These are phyloP conservation scores for Nycticebus coucang DNA, from an alignment of 2,113 vertebrate species.

Conservation along the genomic window DNA sequence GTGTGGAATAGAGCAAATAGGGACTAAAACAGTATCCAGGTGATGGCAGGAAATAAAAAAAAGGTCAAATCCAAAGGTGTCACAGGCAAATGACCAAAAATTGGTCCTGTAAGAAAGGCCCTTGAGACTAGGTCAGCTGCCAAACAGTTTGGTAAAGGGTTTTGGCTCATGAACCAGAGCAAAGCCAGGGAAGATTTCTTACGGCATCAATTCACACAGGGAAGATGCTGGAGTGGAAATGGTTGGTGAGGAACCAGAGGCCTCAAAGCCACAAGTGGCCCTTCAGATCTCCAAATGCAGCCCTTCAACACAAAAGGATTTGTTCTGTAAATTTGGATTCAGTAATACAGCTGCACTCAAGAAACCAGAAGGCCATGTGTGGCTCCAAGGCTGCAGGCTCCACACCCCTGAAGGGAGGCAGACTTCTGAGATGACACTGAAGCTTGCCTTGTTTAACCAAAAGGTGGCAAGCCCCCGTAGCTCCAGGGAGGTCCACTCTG, in stretches of 20 bases:
- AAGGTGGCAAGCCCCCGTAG: background rate
- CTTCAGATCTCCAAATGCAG: too few relatives aligned
- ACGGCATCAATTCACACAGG: background rate
- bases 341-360: too few relatives aligned
- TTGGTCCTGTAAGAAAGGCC: background rate
- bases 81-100: background rate
- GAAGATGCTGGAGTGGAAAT: background rate
- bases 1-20: too few relatives aligned
- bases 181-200: background rate
- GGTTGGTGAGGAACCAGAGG: too few relatives aligned
- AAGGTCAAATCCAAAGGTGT: background rate
- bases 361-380: too few relatives aligned
- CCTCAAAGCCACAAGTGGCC: too few relatives aligned
- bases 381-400: too few relatives aligned
- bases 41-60: background rate
- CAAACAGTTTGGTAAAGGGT: background rate
- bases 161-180: background rate
- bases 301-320: too few relatives aligned
- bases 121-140: background rate
- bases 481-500: background rate
- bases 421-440: accelerated
- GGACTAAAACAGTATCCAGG: background rate
- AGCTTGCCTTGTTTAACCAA: background rate
- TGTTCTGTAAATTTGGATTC: too few relatives aligned
- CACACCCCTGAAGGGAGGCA: background rate